Conservation (phyloP, 1,140 invertebrate genomes). For the Drosophila mayri region DNA sequence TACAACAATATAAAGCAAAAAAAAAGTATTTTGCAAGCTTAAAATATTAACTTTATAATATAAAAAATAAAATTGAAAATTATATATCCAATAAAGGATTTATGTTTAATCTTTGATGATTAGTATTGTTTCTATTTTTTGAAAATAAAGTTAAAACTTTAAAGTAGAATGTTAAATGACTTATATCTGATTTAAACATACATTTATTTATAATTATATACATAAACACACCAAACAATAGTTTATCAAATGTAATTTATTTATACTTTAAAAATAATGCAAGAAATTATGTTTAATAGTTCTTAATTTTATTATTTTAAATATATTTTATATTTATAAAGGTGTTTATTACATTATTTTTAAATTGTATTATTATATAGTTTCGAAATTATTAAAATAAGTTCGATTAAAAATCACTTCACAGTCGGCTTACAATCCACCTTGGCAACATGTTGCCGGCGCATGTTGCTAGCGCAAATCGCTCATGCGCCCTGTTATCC, state of each 20-base stretch:
- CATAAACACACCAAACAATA: too few species aligned
- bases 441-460: constrained; percentile 63
- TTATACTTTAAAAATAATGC: too few species aligned
- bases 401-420: neutral
- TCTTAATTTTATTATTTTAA: neutral
- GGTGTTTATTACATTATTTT: neutral
- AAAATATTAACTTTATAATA: neutral
- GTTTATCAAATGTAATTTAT: too few species aligned
- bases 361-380: neutral
- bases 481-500: constrained; percentile 75
- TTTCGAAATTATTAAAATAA: neutral
- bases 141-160: too few species aligned
- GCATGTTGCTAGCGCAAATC: constrained; percentile 51
- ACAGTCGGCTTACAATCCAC: constrained; percentile 9
- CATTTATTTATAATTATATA: too few species aligned
- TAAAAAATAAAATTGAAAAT: neutral
- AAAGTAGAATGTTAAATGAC: too few species aligned
- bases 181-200: too few species aligned
- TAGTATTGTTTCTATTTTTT: too few species aligned
- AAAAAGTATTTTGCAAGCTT: neutral
- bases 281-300: too few species aligned
- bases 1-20: neutral
- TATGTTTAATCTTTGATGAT: neutral
- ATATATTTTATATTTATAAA: neutral
- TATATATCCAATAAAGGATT: neutral